Base-by-base conservation (phyloP, 2,888 invertebrate genomes). In the Athalia circularis region DNA sequence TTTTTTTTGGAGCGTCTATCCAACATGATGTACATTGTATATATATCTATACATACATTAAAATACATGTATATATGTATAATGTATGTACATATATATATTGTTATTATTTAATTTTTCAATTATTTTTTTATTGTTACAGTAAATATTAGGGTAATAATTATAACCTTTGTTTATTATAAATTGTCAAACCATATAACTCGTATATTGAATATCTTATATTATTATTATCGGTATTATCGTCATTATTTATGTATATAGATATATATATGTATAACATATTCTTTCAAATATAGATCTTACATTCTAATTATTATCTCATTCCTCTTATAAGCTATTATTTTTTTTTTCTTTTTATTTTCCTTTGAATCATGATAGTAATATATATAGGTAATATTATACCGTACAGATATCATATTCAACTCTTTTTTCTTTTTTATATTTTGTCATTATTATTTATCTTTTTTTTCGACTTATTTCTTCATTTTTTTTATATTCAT, bases 281-380 rank as follows among this genome's bases (percentile, higher is more conserved):
- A 68, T 62, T 62, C 62, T 11, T 50, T 75, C 62, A 75, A 62
- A 62, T 75, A 64, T 79, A 83, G 80, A 82, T 86, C 89, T 90
- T 90, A 90, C 82, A 68, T 82, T 78, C 90, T 90, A 90, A 89
- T 90, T 90, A 90, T 90, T 90, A 90, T 90, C 90, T 87, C 83
- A 80, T 87, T 86, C 85, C 81, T 80, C 84, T 85, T 83, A 84
- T 48, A 68, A 65, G 47, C 82, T 84, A 82, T 78, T 50, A 65
- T 80, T 81, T 79, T 82, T 80, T 29, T 77, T 79, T 80, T 47
- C 75, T 78, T 67, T 64, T 70, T 57, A 43, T 76, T 59, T 70
- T 54, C 9, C 62, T 59, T 54, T 13, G 13, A 13, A 61, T 61
- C 61, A 61, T 64, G 6, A 70, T 70, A 45, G 29, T 62, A 62